These are phyloP conservation scores for Calliopsis andreniformis DNA, from an alignment of 1,140 invertebrate genomes.

Conservation along the genomic window DNA sequence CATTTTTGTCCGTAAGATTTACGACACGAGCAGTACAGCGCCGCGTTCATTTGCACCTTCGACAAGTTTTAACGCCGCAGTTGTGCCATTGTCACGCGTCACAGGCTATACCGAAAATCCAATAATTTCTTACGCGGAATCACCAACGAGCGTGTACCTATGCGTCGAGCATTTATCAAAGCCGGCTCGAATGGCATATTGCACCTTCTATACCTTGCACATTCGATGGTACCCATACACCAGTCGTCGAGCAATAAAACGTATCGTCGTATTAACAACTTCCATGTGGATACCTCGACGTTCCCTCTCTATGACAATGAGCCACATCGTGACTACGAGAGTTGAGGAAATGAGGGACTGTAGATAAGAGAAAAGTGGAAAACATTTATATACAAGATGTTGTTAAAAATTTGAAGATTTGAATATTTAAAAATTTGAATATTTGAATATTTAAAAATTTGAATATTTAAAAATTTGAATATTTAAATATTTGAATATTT, in stretches of 20 bases:
- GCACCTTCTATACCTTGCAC: conserved; percentile 3
- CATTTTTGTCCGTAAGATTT: not conserved
- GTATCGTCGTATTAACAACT: conserved; percentile 34
- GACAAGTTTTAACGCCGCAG: not conserved
- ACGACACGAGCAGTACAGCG: not conserved
- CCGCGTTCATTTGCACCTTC: not conserved
- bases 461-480: no score
- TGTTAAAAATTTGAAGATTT: no score
- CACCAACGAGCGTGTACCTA: conserved; percentile 25
- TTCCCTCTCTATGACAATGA: conserved; percentile 50
- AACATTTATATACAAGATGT: no score
- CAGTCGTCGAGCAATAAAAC: conserved; percentile 52
- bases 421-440: no score
- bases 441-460: no score
- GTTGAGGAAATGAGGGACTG: conserved; percentile 6
- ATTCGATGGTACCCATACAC: not conserved
- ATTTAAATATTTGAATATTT: no score
- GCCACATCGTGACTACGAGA: conserved; percentile 28
- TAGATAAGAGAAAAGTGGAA: not conserved
- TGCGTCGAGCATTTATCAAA: conserved; percentile 28
- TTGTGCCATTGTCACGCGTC: conserved; percentile 12
- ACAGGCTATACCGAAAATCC: conserved; percentile 19
- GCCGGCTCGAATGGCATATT: conserved; percentile 11
- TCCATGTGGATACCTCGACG: conserved; percentile 47
- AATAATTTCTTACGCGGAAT: conserved; percentile 42